Base-by-base conservation (phyloP, 2,888 invertebrate species). In the Athalia rosae region DNA sequence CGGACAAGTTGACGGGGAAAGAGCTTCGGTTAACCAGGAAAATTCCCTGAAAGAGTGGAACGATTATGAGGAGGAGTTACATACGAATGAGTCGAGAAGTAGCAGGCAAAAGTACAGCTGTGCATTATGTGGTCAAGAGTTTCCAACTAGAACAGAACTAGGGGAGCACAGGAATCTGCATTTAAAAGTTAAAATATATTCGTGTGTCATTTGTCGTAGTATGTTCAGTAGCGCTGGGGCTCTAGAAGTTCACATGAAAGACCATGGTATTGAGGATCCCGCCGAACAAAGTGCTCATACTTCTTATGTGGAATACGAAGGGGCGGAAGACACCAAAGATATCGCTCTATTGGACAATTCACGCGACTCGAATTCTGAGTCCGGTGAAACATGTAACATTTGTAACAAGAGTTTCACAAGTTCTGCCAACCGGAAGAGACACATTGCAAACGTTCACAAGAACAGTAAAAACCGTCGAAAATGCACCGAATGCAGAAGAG, bases 141-240 rank as follows among this genome's bases (percentile, higher is more conserved):
- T 94, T 87, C 87, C 92, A 69, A 91, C 93, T 4, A 92, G 92
- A 43, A 91, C 91, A 0, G 93, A 94, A 81, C 89, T 94, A 3
- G 92, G 92, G 0, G 93, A 94, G 83, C 94, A 94, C 84, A 92
- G 93, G 79, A 93, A 93, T 83, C 92, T 93, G 4, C 94, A 94
- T 86, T 90, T 94, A 80, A 92, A 94, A 82, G 91, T 94, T 3
- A 94, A 94, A 83, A 91, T 94, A 69, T 94, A 93, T 80, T 92
- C 93, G 0, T 93, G 93, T 81, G 92, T 91, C 41, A 87, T 92
- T 43, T 93, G 93, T 79, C 87, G 91, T 1, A 92, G 92, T 80
- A 93, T 92, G 56, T 93, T 93, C 84, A 92, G 93, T 82, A 94
- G 94, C 71, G 92, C 94, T 0, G 92, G 93, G 5, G 84, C 87